Evolutionary conservation across 2,888 invertebrate genomes (phyloP), one percentile per base, ranked within the genome.

Genomic region (Phortica magna): DNA sequence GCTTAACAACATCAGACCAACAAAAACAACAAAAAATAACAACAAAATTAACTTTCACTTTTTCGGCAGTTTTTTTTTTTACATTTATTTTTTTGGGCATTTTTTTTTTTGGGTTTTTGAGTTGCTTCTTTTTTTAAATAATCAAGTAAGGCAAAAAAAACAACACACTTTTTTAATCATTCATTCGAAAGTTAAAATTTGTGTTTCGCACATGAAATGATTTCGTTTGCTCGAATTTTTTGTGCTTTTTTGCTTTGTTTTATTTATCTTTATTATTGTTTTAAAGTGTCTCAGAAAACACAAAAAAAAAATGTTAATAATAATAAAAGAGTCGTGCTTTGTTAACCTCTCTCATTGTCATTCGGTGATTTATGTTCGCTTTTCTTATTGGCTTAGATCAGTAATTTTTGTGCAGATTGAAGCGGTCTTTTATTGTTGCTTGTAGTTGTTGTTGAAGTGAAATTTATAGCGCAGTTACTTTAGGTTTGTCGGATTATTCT

Each of bases 21-120:
- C 12, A 75, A 74, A 43, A 68, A 41, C n/a, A 17, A 39, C 12
- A 75, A 74, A 7, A n/a, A 61, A 48, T 0, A 10, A 64, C n/a
- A 65, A 85, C 79, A 84, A 81, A 86, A 81, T 87, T 84, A 91
- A 91, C 91, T 91, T 91, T 91, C 91, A 91, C 91, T 91, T 91
- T 91, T 91, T 91, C 89, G 91, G 91, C 89, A 89, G 86, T 89
- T 86, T 85, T 89, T 85, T 85, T 85, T 85, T 87, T 88, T 85
- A 87, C 85, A 87, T 85, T 87, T 86, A 85, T 86, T 85, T 87
- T 87, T 82, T 17, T 61, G 17, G 17, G 17, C 22, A 9, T 59
- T 59, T 17, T 79, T 79, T 68, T 55, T 82, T 80, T 79, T 80
- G 57, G 57, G 64, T 75, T 79, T 76, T 68, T 79, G 76, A 14